Conservation (phyloP, 1,140 invertebrate genomes). For the Dinothrombium tinctorium region DNA sequence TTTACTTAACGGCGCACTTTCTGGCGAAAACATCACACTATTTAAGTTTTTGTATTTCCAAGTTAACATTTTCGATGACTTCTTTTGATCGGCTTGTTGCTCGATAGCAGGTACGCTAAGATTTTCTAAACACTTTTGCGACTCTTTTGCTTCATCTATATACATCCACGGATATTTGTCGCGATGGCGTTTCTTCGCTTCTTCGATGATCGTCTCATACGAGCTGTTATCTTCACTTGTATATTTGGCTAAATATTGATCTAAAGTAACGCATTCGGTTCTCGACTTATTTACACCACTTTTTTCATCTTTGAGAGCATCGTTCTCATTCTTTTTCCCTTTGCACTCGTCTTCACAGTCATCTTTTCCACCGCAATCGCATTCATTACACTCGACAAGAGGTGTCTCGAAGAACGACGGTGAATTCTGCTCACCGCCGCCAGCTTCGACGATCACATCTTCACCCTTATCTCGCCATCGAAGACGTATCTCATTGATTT, state of each 20-base stretch:
- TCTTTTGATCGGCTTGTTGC: slow-evolving; percentile 35
- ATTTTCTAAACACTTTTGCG: slow-evolving; percentile 18
- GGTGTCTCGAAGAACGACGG: too few species aligned
- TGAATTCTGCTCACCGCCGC: too few species aligned
- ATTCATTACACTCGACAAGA: too few species aligned
- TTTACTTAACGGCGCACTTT: slow-evolving; percentile 45
- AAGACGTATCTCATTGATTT: too few species aligned
- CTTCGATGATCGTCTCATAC: slow-evolving; percentile 66
- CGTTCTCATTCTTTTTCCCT: too few species aligned
- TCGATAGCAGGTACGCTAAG: slow-evolving; percentile 38
- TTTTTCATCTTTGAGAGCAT: too few species aligned
- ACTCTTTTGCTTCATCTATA: slow-evolving; percentile 42
- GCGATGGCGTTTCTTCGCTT: slow-evolving; percentile 44
- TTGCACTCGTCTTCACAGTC: too few species aligned
- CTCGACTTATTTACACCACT: too few species aligned
- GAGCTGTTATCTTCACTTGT: slow-evolving; percentile 96
- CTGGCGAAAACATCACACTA: slow-evolving; percentile 86
- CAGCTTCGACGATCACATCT: too few species aligned
- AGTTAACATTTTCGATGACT: slow-evolving; percentile 40
- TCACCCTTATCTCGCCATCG: too few species aligned
- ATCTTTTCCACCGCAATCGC: too few species aligned
- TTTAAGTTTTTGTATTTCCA: slow-evolving; percentile 83
- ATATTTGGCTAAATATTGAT: slow-evolving; percentile 59
- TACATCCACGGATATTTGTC: slow-evolving; percentile 63
- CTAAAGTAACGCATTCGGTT: too few species aligned